phyloP scores from a whole-genome alignment of 2,888 invertebrate genomes.

The Venusia cambrica region DNA sequence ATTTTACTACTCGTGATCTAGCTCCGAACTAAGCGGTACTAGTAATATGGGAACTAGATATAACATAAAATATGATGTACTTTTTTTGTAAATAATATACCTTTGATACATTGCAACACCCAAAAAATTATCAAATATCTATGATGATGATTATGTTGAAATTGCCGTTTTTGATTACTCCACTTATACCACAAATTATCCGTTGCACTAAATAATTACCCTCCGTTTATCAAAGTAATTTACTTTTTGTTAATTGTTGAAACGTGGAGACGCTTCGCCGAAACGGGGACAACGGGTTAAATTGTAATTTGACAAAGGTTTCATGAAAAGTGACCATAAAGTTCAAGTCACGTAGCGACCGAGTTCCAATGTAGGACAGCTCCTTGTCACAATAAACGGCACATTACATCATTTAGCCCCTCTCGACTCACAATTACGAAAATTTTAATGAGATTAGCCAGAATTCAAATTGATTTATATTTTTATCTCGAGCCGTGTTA shows the following conservation, averaged over 20 bases:
- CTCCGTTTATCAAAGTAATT: conserved; percentile 36
- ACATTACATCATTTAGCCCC: background rate
- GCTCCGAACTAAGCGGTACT: too few relatives aligned
- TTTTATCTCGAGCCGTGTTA: too few relatives aligned
- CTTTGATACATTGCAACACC: too few relatives aligned
- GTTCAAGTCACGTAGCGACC: conserved; percentile 15
- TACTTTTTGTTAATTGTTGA: conserved; percentile 30
- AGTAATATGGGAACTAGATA: too few relatives aligned
- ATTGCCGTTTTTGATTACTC: conserved; percentile 41
- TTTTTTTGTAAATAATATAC: too few relatives aligned
- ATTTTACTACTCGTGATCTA: too few relatives aligned
- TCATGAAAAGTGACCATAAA: conserved; percentile 12
- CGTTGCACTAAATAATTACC: conserved; percentile 34
- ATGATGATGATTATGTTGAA: too few relatives aligned
- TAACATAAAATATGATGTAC: too few relatives aligned
- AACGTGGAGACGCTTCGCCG: conserved; percentile 21
- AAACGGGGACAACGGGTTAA: conserved; percentile 17
- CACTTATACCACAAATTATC: conserved; percentile 41
- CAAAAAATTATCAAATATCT: too few relatives aligned
- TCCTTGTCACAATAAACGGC: conserved; percentile 1
- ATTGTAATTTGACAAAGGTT: conserved; percentile 22
- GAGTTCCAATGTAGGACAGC: conserved; percentile 9
- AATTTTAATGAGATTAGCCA: too few relatives aligned
- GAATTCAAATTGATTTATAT: too few relatives aligned
- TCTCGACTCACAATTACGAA: conserved; percentile 4